phyloP scores from a whole-genome alignment of 1,140 invertebrate genomes.

The Drosophila tani region DNA sequence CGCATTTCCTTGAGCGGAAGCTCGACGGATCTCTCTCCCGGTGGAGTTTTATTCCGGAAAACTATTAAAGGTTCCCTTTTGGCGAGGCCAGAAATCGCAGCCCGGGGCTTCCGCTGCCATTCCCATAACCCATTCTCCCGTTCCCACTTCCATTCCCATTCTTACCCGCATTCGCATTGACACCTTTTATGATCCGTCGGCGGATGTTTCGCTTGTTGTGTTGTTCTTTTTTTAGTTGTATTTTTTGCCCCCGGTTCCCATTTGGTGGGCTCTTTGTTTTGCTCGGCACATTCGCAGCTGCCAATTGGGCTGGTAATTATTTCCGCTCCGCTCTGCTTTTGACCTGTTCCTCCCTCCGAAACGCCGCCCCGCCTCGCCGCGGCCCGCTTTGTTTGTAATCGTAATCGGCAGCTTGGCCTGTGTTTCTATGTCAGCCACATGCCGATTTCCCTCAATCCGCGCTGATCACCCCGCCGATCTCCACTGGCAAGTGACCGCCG shows the following conservation, averaged over 20 bases:
- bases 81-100: conserved; percentile 26
- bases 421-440: conserved; percentile 66
- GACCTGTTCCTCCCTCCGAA: conserved; percentile 13
- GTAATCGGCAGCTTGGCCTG: conserved; percentile 64
- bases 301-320: conserved; percentile 64
- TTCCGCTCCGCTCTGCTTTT: conserved; percentile 47
- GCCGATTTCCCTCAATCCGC: conserved; percentile 6
- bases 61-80: conserved; percentile 74
- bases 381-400: conserved; percentile 34
- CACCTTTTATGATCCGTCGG: conserved; percentile 59
- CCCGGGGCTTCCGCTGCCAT: conserved; percentile 59
- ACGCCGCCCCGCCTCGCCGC: too few relatives aligned
- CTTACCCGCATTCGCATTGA: conserved; percentile 56
- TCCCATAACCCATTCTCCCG: conserved; percentile 24
- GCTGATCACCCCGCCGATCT: background rate
- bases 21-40: conserved; percentile 26
- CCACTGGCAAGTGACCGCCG: conserved; percentile 50
- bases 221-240: conserved; percentile 11
- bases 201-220: conserved; percentile 44
- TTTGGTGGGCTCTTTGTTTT: conserved; percentile 65
- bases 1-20: conserved; percentile 76
- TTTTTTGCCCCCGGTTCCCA: conserved; percentile 28
- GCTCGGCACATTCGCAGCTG: conserved; percentile 65
- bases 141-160: conserved; percentile 41
- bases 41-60: conserved; percentile 63